A percentile compares a stretch with the other conserved stretches of the same genome.
These are phyloP conservation scores for Melieria omissa DNA, from an alignment of 2,888 invertebrate genomes.

Conservation along the genomic window DNA sequence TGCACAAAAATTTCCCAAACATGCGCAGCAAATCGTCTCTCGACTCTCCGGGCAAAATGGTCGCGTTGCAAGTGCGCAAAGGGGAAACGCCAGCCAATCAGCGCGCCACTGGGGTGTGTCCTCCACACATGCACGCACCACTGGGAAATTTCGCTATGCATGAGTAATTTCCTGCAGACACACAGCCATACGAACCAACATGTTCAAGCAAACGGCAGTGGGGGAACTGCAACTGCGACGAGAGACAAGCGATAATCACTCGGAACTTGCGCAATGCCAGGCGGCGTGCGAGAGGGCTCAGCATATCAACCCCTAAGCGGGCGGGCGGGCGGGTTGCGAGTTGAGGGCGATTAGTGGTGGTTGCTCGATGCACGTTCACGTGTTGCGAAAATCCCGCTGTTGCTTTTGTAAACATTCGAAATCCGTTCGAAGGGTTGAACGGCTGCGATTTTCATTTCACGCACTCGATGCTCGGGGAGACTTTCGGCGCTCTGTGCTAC, in stretches of 20 bases:
- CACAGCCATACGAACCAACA: background rate
- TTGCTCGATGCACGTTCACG: constrained; percentile 39
- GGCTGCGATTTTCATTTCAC: constrained; percentile 1
- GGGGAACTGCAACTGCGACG: constrained; percentile 28
- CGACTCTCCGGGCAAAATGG: constrained; percentile 50
- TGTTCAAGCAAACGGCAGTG: constrained; percentile 17
- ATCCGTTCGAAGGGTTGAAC: constrained; percentile 40
- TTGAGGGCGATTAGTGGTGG: constrained; percentile 27
- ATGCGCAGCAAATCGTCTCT: constrained; percentile 13
- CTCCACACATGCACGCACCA: constrained; percentile 29
- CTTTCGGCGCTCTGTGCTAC: background rate
- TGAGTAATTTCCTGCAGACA: constrained; percentile 52
- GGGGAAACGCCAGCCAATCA: constrained; percentile 59
- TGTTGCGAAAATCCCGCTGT: constrained; percentile 36
- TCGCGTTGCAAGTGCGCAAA: constrained; percentile 43
- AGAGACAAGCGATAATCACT: constrained; percentile 54
- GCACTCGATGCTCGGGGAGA: constrained; percentile 10
- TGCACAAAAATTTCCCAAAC: constrained; percentile 18
- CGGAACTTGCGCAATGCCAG: constrained; percentile 55
- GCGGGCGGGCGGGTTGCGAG: background rate
- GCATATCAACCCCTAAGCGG: constrained; percentile 8
- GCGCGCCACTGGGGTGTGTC: constrained; percentile 56
- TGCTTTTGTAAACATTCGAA: constrained; percentile 34
- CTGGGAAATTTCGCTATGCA: constrained; percentile 55
- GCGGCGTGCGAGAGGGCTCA: background rate